These are phyloP conservation scores for Caerostris extrusa DNA, from an alignment of 1,140 invertebrate species.

Conservation along the genomic window DNA sequence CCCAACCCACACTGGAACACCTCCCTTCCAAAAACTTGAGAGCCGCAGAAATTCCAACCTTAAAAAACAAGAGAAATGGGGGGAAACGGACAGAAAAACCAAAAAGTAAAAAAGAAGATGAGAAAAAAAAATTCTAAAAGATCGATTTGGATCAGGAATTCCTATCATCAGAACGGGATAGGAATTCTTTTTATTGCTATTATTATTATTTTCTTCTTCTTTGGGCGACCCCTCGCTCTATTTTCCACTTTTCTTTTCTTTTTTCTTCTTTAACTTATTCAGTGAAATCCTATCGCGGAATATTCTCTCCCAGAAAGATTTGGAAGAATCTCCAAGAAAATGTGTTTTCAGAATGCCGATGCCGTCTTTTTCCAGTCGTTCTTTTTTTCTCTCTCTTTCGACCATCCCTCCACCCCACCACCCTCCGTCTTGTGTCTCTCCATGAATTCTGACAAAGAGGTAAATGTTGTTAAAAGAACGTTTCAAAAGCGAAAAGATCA, in stretches of 20 bases:
- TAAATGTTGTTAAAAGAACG: conserved; percentile 56
- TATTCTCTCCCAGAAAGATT: conserved; percentile 37
- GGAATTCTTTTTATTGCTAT: conserved; percentile 52
- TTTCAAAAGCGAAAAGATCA: conserved; percentile 27
- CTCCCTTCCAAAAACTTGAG: background rate
- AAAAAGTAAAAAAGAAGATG: background rate
- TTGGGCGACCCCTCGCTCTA: background rate
- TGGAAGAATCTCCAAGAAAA: conserved; percentile 24
- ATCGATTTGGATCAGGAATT: conserved; percentile 68
- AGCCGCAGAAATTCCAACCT: conserved; percentile 16
- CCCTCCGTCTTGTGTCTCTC: background rate
- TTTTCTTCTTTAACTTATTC: conserved; percentile 30
- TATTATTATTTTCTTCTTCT: background rate
- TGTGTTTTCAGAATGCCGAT: conserved; percentile 50
- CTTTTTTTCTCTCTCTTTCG: background rate
- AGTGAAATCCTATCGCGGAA: conserved; percentile 58
- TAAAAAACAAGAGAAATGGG: background rate
- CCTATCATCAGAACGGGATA: conserved; percentile 31
- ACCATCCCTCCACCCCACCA: background rate
- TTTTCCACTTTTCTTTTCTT: conserved; percentile 27
- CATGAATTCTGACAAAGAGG: background rate
- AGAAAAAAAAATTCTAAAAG: conserved; percentile 46
- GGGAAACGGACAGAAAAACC: background rate
- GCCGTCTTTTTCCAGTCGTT: background rate
- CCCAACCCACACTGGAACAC: background rate